phyloP scores from a whole-genome alignment of 2,888 invertebrate genomes.

The Agriopis leucophaearia region DNA sequence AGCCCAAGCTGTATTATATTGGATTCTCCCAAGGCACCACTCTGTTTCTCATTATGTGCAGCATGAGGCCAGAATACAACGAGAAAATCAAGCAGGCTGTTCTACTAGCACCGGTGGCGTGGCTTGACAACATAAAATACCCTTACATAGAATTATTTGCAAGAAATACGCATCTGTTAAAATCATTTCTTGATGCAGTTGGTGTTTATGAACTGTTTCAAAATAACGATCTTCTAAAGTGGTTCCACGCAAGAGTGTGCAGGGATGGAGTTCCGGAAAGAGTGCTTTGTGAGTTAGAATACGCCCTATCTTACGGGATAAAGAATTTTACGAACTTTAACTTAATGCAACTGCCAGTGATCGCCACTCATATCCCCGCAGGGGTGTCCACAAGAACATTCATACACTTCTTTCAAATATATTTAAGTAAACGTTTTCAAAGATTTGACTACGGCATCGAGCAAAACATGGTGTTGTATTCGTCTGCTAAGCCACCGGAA shows the following conservation, averaged over 20 bases:
- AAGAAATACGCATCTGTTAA: conserved; percentile 54
- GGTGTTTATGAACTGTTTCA: conserved; percentile 70
- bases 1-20: conserved; percentile 66
- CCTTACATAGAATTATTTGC: conserved; percentile 65
- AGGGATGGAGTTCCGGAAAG: conserved; percentile 55
- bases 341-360: conserved; percentile 62
- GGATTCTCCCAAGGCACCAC: conserved; percentile 80
- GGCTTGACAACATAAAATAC: conserved; percentile 61
- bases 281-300: conserved; percentile 69
- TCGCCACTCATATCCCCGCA: conserved; percentile 73
- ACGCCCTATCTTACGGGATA: conserved; percentile 66
- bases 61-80: conserved; percentile 71
- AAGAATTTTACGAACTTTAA: conserved; percentile 63
- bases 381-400: conserved; percentile 71
- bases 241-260: conserved; percentile 66
- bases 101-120: conserved; percentile 74
- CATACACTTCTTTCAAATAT: conserved; percentile 72
- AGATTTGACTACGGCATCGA: conserved; percentile 67
- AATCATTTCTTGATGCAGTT: conserved; percentile 53
- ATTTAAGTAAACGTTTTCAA: conserved; percentile 67
- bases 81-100: conserved; percentile 71
- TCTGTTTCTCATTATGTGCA: conserved; percentile 73
- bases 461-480: conserved; percentile 61
- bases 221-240: conserved; percentile 55
- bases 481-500: conserved; percentile 60